These are phyloP conservation scores for Eilema depressum DNA, from an alignment of 2,888 invertebrate species.

Conservation along the genomic window DNA sequence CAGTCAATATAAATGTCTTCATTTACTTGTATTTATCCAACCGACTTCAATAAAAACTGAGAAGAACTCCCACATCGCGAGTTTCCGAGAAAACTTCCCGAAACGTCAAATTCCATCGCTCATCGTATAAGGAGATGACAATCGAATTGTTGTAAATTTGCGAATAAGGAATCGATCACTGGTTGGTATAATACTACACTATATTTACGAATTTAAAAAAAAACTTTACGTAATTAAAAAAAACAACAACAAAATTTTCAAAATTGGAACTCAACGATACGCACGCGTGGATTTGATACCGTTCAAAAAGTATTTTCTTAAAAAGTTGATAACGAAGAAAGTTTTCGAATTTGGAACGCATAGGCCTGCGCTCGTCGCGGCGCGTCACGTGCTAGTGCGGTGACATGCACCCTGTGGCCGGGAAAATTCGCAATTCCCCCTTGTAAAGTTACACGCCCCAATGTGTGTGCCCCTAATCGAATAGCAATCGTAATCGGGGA, in stretches of 20 bases:
- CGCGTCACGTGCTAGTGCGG: constrained; percentile 81
- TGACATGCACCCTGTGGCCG: constrained; percentile 72
- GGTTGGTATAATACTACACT: constrained; percentile 47
- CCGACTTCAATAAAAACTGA: constrained; percentile 66
- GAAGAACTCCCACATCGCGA: constrained; percentile 77
- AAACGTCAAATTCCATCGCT: constrained; percentile 74
- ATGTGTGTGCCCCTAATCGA: constrained; percentile 71
- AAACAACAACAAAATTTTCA: constrained; percentile 22
- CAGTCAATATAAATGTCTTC: constrained; percentile 78
- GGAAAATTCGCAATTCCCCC: constrained; percentile 79
- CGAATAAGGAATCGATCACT: constrained; percentile 58
- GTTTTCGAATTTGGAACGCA: constrained; percentile 69
- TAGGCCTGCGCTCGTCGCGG: constrained; percentile 80
- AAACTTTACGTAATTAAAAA: constrained; percentile 21
- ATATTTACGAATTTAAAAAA: constrained; percentile 54
- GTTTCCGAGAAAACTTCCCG: constrained; percentile 78
- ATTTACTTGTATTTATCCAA: constrained; percentile 67
- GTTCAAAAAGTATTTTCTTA: constrained; percentile 32
- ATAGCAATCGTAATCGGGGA: constrained; percentile 74
- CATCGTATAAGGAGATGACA: constrained; percentile 74
- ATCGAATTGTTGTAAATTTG: constrained; percentile 64
- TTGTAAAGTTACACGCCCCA: constrained; percentile 58
- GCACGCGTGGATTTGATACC: constrained; percentile 28
- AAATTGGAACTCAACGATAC: constrained; percentile 17
- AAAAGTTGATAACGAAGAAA: constrained; percentile 35